Percentiles rank a stretch among this genome's conserved stretches.
These are phyloP conservation scores for Taenioides sp. DNA, from an alignment of 2,797 vertebrate species.

Conservation along the genomic window DNA sequence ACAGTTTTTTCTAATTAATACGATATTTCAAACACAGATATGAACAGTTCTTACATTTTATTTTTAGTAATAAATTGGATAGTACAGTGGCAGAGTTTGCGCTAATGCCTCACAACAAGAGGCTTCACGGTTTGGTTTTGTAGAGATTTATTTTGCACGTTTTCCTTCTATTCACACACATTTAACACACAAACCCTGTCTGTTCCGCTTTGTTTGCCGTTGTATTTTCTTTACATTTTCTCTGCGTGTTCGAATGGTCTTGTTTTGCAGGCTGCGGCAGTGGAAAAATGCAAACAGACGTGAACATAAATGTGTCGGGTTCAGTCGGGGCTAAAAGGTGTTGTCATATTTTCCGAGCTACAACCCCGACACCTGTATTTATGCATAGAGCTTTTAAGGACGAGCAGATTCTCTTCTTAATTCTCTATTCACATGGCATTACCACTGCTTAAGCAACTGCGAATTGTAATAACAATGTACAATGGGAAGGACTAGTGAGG, in stretches of 20 bases:
- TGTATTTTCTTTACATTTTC: background rate
- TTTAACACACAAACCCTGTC: too few relatives aligned
- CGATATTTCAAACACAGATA: too few relatives aligned
- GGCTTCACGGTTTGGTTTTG: too few relatives aligned
- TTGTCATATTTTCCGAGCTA: conserved; percentile 1
- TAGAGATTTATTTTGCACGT: too few relatives aligned
- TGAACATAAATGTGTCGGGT: background rate
- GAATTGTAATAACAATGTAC: background rate
- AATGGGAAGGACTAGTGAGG: too few relatives aligned
- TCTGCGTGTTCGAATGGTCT: background rate
- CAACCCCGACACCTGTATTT: background rate
- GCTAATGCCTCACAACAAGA: too few relatives aligned
- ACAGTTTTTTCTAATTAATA: too few relatives aligned
- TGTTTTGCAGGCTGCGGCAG: background rate
- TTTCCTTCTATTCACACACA: too few relatives aligned
- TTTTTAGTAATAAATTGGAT: too few relatives aligned
- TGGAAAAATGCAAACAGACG: background rate
- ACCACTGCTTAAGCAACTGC: background rate
- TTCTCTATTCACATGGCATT: background rate
- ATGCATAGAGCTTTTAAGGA: background rate
- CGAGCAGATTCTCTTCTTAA: too few relatives aligned
- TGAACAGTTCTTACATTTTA: too few relatives aligned
- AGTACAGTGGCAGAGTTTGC: too few relatives aligned
- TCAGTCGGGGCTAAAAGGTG: background rate
- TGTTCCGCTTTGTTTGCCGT: background rate